Conservation (phyloP, 2,888 invertebrate genomes). For the Mythimna impura region DNA sequence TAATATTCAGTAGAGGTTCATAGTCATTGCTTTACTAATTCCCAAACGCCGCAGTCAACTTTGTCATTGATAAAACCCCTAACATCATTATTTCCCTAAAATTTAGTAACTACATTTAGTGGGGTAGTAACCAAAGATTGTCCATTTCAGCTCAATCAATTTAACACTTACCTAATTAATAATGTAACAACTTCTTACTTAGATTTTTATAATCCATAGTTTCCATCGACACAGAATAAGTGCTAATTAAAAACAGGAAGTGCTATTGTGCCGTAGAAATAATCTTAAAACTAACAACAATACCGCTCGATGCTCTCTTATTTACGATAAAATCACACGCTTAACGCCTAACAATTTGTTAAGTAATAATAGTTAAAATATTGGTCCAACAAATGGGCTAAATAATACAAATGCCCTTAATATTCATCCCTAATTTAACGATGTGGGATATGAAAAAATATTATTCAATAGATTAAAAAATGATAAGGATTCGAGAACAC, state of each 20-base stretch:
- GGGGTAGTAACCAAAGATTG: constrained; percentile 90
- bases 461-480: constrained; percentile 90
- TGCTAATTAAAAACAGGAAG: constrained; percentile 91
- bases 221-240: constrained; percentile 90
- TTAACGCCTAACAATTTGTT: constrained; percentile 91
- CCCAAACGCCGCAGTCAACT: constrained; percentile 88
- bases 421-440: constrained; percentile 91
- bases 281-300: constrained; percentile 90
- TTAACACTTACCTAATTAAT: constrained; percentile 90
- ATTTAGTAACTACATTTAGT: constrained; percentile 87
- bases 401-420: constrained; percentile 91
- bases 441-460: constrained; percentile 90
- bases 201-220: constrained; percentile 86
- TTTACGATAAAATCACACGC: constrained; percentile 90
- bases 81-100: constrained; percentile 88
- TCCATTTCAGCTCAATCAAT: constrained; percentile 89
- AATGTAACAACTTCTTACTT: constrained; percentile 90
- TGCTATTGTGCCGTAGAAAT: constrained; percentile 90
- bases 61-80: constrained; percentile 90
- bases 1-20: constrained; percentile 69
- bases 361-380: constrained; percentile 91
- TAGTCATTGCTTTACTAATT: constrained; percentile 73
- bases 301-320: constrained; percentile 90
- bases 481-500: constrained; percentile 89
- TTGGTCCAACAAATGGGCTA: constrained; percentile 91